Percentiles rank a stretch among this genome's conserved stretches.
These are phyloP conservation scores for Fopius arisanus DNA, from an alignment of 1,140 invertebrate species.

Conservation along the genomic window DNA sequence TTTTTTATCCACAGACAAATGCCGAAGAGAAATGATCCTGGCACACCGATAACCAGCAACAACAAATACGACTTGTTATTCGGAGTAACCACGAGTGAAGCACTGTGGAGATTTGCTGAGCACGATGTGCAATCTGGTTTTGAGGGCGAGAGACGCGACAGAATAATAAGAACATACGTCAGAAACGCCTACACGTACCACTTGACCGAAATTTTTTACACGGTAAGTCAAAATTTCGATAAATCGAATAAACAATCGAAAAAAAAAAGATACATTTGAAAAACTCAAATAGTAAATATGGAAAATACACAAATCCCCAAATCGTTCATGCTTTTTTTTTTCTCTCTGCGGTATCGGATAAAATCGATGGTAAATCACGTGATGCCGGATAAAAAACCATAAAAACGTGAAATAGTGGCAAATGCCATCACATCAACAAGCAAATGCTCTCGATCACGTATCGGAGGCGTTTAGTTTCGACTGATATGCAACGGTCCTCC, in stretches of 20 bases:
- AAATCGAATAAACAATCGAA: background rate
- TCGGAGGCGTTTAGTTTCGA: slow-evolving; percentile 28
- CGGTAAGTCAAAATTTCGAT: slow-evolving; percentile 65
- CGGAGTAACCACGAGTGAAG: slow-evolving; percentile 85
- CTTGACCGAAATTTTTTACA: slow-evolving; percentile 96
- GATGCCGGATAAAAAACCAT: slow-evolving; percentile 17
- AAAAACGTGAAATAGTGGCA: background rate
- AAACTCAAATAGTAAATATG: background rate
- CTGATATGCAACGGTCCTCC: slow-evolving; percentile 18
- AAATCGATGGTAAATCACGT: background rate
- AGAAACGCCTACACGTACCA: slow-evolving; percentile 94
- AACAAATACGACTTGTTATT: slow-evolving; percentile 82
- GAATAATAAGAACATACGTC: slow-evolving; percentile 92
- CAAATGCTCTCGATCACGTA: slow-evolving; percentile 38
- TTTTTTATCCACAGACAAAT: slow-evolving; percentile 42
- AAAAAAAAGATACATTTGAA: background rate
- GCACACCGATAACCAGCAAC: slow-evolving; percentile 62
- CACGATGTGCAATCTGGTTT: slow-evolving; percentile 88
- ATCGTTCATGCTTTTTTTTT: background rate
- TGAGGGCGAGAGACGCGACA: slow-evolving; percentile 86
- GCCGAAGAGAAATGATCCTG: slow-evolving; percentile 58
- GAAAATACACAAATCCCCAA: background rate
- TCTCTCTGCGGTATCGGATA: background rate
- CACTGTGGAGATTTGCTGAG: slow-evolving; percentile 82
- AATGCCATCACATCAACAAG: slow-evolving; percentile 20